These are phyloP conservation scores for Dipodomys spectabilis DNA, from an alignment of 2,113 vertebrate genomes.

Conservation along the genomic window DNA sequence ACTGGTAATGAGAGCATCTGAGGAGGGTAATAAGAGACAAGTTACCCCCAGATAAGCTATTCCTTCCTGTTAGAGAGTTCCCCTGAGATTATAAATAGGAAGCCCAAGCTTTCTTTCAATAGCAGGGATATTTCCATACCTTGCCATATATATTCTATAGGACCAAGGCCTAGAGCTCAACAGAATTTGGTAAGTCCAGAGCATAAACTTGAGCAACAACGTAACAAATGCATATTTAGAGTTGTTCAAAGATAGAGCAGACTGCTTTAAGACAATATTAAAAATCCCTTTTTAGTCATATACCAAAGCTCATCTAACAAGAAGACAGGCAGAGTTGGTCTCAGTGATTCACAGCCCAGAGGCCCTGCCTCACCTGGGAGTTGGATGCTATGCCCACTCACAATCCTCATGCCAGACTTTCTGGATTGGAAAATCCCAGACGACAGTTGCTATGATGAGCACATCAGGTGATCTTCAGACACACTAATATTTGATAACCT, in stretches of 20 bases:
- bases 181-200: not conserved
- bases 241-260: not conserved
- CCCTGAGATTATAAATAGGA: not conserved
- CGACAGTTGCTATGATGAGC: not conserved
- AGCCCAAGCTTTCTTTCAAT: not conserved
- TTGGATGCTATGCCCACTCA: not conserved
- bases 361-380: not conserved
- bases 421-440: not conserved
- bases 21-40: not conserved
- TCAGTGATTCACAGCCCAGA: not conserved
- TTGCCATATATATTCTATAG: not conserved
- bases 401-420: not conserved
- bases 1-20: not conserved
- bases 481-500: slow-evolving; percentile 4
- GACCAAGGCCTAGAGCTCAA: not conserved
- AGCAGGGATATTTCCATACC: not conserved
- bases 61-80: not conserved
- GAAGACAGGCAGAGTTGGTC: not conserved
- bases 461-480: not conserved
- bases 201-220: not conserved
- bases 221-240: not conserved
- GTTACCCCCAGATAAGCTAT: not conserved
- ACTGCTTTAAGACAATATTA: not conserved
- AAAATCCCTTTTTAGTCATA: not conserved
- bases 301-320: not conserved